Evolutionary conservation across 2,888 invertebrate species (phyloP), one percentile per base, ranked within the genome.

Genomic region (Nymphalis c-album): DNA sequence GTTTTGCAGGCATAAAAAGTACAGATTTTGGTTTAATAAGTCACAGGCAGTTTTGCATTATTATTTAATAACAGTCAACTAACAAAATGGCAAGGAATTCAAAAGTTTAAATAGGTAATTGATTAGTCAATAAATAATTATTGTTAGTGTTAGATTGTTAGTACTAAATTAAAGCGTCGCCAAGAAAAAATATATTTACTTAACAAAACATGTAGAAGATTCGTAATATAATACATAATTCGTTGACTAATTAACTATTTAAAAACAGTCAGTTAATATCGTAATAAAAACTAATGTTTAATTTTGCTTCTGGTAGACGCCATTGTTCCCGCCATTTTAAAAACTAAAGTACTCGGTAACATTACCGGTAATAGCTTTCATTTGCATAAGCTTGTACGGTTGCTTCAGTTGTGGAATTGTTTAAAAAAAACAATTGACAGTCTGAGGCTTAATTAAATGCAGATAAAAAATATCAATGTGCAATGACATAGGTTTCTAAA

Each of bases 261-360:
- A 31, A 31, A 31, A 31, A 31, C 6, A 18, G 7, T 18, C 16
- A 18, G 17, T 31, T 55, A 17, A 6, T 17, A 26, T 26, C 2
- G 16, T 26, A 35, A 55, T n/a, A 40, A 40, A 22, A 64, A 57
- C 31, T 35, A 64, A 35, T 40, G 31, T 63, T 62, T 46, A 62
- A 48, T 55, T 31, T 8, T 16, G 6, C 31, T n/a, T 16, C 31
- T 22, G 20, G 13, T 22, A 31, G 31, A 31, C 55, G 20, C 40
- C 48, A 48, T 40, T 50, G 40, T 64, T 58, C 47, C 35, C 35
- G 63, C 63, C 47, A 20, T 63, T 47, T 51, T 55, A 20, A 63
- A 57, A 57, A 31, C 45, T 35, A 48, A 57, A 63, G 40, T 58
- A 48, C 64, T 64, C 50, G 35, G 58, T 48, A 64, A 59, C 58